Evolutionary conservation across 2,888 invertebrate species (phyloP).

Genomic region (Hypena proboscidalis): DNA sequence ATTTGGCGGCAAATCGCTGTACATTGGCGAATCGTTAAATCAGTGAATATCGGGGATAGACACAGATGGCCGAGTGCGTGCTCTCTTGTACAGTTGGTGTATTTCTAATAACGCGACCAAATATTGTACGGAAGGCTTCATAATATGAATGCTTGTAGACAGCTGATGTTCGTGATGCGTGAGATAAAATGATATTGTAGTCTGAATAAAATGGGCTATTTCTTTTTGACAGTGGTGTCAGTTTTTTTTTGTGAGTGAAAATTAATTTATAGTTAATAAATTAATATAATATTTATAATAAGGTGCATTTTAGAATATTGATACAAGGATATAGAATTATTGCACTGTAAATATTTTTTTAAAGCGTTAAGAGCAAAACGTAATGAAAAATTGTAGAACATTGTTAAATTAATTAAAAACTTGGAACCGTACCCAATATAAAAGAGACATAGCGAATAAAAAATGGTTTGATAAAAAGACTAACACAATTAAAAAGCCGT

Average conservation of each 20-base stretch:
- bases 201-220: not conserved
- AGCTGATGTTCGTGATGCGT: constrained; percentile 19
- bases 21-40: constrained; percentile 41
- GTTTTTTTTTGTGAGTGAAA: too few relatives aligned
- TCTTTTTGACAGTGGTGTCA: too few relatives aligned
- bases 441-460: constrained; percentile 11
- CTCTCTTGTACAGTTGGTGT: constrained; percentile 27
- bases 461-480: constrained; percentile 8
- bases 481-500: constrained; percentile 4
- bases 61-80: constrained; percentile 35
- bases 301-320: too few relatives aligned
- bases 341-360: too few relatives aligned
- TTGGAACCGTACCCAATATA: not conserved
- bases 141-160: constrained; percentile 27
- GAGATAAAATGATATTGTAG: not conserved
- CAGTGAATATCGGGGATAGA: constrained; percentile 33
- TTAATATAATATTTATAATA: too few relatives aligned
- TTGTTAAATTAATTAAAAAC: constrained; percentile 19
- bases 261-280: too few relatives aligned
- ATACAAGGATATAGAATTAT: too few relatives aligned
- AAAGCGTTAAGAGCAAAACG: too few relatives aligned
- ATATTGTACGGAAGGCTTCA: constrained; percentile 25
- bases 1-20: constrained; percentile 39
- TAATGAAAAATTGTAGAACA: constrained; percentile 9
- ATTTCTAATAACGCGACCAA: constrained; percentile 35